These are phyloP conservation scores for Drosophila borealis DNA, from an alignment of 2,888 invertebrate genomes.

Conservation along the genomic window DNA sequence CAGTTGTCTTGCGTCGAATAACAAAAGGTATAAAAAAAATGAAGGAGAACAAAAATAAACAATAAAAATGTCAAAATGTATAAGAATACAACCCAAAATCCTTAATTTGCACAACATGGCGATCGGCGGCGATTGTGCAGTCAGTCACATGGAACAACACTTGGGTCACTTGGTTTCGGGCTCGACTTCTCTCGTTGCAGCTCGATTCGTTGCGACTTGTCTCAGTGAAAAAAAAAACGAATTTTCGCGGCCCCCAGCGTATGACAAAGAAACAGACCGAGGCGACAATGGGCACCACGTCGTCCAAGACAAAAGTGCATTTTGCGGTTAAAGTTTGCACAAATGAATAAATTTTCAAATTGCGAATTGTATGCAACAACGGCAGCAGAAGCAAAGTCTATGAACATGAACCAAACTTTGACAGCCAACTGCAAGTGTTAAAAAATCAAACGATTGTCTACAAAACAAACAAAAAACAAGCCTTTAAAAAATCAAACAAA, in stretches of 20 bases:
- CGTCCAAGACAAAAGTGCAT: slow-evolving; percentile 56
- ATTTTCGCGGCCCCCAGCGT: slow-evolving; percentile 33
- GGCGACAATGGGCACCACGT: slow-evolving; percentile 38
- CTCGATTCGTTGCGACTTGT: slow-evolving; percentile 11
- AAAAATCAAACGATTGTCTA: slow-evolving; percentile 48
- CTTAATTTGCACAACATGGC: slow-evolving; percentile 62
- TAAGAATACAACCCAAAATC: slow-evolving; percentile 43
- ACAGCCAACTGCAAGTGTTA: slow-evolving; percentile 53
- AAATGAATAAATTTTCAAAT: slow-evolving; percentile 47
- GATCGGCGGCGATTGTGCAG: slow-evolving; percentile 61
- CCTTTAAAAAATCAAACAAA: slow-evolving; percentile 1
- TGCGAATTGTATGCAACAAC: slow-evolving; percentile 36
- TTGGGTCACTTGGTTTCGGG: slow-evolving; percentile 33
- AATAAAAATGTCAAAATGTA: slow-evolving; percentile 56
- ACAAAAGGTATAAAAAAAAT: slow-evolving; percentile 10
- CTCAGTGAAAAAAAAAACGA: slow-evolving; percentile 13
- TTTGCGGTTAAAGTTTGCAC: slow-evolving; percentile 57
- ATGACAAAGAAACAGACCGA: slow-evolving; percentile 40
- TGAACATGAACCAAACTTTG: slow-evolving; percentile 44
- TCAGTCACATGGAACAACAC: slow-evolving; percentile 55
- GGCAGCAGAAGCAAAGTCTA: slow-evolving; percentile 12
- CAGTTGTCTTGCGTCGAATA: slow-evolving; percentile 31
- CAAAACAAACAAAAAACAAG: slow-evolving; percentile 5
- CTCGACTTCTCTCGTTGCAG: slow-evolving; percentile 7
- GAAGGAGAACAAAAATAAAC: slow-evolving; percentile 13